Evolutionary conservation across 1,140 invertebrate genomes (phyloP).

Genomic region (Orius laevigatus): DNA sequence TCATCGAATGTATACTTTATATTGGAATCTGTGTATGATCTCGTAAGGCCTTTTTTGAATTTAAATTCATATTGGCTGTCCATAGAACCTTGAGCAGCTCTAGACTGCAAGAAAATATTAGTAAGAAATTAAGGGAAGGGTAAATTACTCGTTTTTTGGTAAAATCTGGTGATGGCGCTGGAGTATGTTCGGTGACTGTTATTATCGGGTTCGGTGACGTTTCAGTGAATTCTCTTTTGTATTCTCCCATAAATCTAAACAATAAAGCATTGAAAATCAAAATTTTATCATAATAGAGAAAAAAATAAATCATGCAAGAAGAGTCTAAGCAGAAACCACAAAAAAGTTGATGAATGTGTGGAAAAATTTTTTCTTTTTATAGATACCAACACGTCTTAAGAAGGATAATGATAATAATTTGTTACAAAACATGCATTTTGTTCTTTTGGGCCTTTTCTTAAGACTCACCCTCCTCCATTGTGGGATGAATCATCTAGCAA

Average conservation of each 20-base stretch:
- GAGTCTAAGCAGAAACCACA: too few species aligned
- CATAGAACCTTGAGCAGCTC: conserved; percentile 33
- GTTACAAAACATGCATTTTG: too few species aligned
- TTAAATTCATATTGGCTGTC: conserved; percentile 64
- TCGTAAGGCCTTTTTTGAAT: conserved; percentile 51
- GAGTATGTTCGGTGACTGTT: conserved; percentile 88
- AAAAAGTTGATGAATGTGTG: too few species aligned
- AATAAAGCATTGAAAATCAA: background rate
- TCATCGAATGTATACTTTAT: conserved; percentile 68
- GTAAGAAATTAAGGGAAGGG: background rate
- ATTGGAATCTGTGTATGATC: conserved; percentile 88
- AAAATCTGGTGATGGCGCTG: conserved; percentile 70
- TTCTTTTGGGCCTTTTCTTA: too few species aligned
- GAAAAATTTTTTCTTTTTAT: too few species aligned
- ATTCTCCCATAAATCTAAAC: conserved; percentile 32
- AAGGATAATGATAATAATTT: too few species aligned
- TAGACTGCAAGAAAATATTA: background rate
- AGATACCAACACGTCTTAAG: too few species aligned
- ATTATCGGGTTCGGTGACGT: conserved; percentile 71
- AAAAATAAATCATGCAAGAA: too few species aligned
- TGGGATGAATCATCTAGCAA: conserved; percentile 58
- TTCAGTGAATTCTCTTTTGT: conserved; percentile 37
- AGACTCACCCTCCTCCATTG: conserved; percentile 62
- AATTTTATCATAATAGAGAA: too few species aligned
- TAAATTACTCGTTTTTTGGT: conserved; percentile 51